Percentiles rank a stretch among this genome's conserved stretches.
phyloP scores from a whole-genome alignment of 2,113 vertebrate genomes.

The Chroicocephalus ridibundus region DNA sequence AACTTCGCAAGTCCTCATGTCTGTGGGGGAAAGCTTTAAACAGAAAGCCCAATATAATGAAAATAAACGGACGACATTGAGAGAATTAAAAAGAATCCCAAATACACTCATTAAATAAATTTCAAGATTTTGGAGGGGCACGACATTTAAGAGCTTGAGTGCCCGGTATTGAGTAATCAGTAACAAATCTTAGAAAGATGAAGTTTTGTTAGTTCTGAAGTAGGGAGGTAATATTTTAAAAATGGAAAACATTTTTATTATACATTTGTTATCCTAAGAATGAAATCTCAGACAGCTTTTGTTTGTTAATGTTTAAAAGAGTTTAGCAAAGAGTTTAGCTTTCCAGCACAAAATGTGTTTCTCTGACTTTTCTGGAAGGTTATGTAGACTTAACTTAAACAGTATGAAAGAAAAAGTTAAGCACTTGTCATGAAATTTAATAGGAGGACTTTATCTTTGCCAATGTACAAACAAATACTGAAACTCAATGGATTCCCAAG shows the following conservation, averaged over 20 bases:
- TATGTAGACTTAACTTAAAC: not conserved
- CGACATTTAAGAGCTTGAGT: not conserved
- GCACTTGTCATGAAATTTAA: constrained; percentile 9
- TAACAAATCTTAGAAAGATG: not conserved
- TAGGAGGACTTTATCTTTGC: not conserved
- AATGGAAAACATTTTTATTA: not conserved
- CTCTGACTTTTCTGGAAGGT: not conserved
- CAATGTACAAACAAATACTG: not conserved
- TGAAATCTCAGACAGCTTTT: not conserved
- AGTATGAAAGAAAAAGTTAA: not conserved
- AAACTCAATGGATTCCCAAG: not conserved
- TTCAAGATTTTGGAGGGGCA: not conserved
- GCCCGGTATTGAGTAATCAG: not conserved
- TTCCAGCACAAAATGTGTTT: not conserved
- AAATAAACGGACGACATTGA: not conserved
- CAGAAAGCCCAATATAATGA: not conserved
- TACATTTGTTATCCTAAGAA: not conserved
- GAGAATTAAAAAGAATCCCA: not conserved
- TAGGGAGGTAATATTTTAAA: not conserved
- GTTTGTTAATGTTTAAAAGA: not conserved
- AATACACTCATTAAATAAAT: not conserved
- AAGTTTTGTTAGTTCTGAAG: not conserved
- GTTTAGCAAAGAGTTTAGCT: not conserved
- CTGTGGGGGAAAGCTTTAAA: not conserved
- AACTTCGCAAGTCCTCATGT: not conserved